Evolutionary conservation across 2,888 invertebrate genomes (phyloP).

Genomic region (Camponotus fellah): DNA sequence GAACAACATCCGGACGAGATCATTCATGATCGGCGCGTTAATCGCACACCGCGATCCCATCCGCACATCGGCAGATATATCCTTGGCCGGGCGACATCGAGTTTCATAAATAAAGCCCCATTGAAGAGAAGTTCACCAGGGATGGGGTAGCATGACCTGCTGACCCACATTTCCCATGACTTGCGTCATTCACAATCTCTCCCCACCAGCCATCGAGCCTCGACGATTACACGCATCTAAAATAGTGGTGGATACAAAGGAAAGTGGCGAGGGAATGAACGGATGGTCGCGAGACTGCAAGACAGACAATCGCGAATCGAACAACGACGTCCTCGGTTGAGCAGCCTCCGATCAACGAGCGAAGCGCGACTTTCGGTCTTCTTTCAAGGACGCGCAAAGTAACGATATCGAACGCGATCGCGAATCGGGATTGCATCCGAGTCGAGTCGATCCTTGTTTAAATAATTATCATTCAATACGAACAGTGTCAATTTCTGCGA

Average conservation of each 20-base stretch:
- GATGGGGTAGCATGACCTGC: conserved; percentile 83
- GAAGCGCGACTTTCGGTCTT: conserved; percentile 66
- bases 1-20: conserved; percentile 26
- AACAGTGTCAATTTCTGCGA: conserved; percentile 15
- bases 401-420: conserved; percentile 38
- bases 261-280: conserved; percentile 47
- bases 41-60: conserved; percentile 29
- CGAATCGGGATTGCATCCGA: background rate
- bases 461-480: background rate
- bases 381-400: conserved; percentile 67
- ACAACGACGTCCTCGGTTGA: conserved; percentile 39
- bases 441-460: background rate
- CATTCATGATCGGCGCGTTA: conserved; percentile 40
- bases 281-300: conserved; percentile 44
- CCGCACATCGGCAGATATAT: conserved; percentile 59
- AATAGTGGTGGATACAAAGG: conserved; percentile 52
- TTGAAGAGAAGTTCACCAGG: conserved; percentile 80
- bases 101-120: conserved; percentile 84
- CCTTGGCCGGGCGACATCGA: conserved; percentile 69
- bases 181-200: conserved; percentile 85
- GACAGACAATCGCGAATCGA: conserved; percentile 56
- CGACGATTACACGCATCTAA: conserved; percentile 70
- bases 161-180: conserved; percentile 83
- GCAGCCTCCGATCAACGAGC: conserved; percentile 44
- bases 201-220: conserved; percentile 71